These are phyloP conservation scores for Lasioglossum pauxillum DNA, from an alignment of 2,888 invertebrate species.

Conservation along the genomic window DNA sequence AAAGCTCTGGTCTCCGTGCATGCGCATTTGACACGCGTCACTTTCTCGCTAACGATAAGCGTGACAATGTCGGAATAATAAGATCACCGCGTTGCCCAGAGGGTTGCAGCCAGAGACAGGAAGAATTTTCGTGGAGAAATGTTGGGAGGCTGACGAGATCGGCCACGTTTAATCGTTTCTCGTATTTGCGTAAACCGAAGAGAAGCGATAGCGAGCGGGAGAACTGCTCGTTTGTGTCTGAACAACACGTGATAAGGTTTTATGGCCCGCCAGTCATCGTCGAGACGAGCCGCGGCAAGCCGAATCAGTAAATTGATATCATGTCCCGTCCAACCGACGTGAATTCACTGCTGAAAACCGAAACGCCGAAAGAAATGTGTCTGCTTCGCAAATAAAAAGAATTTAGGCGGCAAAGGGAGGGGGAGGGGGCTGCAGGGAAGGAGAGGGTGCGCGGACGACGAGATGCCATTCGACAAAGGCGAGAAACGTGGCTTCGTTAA, in stretches of 20 bases:
- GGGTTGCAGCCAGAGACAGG: not conserved
- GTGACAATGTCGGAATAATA: not conserved
- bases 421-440: not conserved
- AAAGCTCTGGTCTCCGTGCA: too few species aligned
- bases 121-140: constrained; percentile 41
- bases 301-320: constrained; percentile 64
- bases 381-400: constrained; percentile 21
- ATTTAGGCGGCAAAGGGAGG: not conserved
- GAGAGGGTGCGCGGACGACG: not conserved
- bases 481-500: constrained; percentile 28
- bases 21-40: not conserved
- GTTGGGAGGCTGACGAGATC: constrained; percentile 63
- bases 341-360: constrained; percentile 43
- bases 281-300: constrained; percentile 61
- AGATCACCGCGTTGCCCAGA: not conserved
- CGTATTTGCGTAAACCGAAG: constrained; percentile 78
- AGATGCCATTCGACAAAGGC: not conserved
- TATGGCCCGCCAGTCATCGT: constrained; percentile 81
- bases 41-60: not conserved
- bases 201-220: constrained; percentile 76
- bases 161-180: constrained; percentile 76
- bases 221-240: constrained; percentile 75
- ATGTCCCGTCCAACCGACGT: constrained; percentile 36
- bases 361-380: constrained; percentile 25
- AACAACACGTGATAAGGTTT: constrained; percentile 80